These are phyloP conservation scores for Pimephales promelas DNA, from an alignment of 2,113 vertebrate species.

Conservation along the genomic window DNA sequence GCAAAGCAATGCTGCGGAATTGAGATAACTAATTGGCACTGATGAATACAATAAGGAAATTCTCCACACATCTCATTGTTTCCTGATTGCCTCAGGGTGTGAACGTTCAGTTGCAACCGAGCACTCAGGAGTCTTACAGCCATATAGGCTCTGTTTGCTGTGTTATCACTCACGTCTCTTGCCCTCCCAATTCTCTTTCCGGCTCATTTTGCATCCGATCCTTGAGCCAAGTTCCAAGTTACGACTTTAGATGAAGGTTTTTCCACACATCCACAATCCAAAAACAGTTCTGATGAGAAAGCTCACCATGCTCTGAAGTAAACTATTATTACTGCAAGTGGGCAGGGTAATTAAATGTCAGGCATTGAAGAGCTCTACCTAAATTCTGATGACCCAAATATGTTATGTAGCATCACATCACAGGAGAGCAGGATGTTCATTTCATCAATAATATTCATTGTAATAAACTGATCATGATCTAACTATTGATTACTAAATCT, in stretches of 20 bases:
- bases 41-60: slow-evolving; percentile 33
- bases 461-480: too few relatives aligned
- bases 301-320: background rate
- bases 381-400: background rate
- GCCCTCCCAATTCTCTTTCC: background rate
- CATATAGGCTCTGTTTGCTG: background rate
- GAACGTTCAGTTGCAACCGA: background rate
- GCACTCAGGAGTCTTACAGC: background rate
- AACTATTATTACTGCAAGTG: background rate
- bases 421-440: background rate
- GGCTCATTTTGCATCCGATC: background rate
- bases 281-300: background rate
- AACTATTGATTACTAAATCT: background rate
- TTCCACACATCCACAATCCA: background rate
- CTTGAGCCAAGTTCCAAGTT: background rate
- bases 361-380: background rate
- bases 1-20: slow-evolving; percentile 21
- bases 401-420: background rate
- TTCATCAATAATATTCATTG: background rate
- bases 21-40: slow-evolving; percentile 25
- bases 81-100: slow-evolving; percentile 20
- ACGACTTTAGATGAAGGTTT: background rate
- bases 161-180: background rate
- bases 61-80: slow-evolving; percentile 15
- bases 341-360: background rate